Evolutionary conservation across 2,797 vertebrate genomes (phyloP).

Genomic region (Enteromius mattozi): DNA sequence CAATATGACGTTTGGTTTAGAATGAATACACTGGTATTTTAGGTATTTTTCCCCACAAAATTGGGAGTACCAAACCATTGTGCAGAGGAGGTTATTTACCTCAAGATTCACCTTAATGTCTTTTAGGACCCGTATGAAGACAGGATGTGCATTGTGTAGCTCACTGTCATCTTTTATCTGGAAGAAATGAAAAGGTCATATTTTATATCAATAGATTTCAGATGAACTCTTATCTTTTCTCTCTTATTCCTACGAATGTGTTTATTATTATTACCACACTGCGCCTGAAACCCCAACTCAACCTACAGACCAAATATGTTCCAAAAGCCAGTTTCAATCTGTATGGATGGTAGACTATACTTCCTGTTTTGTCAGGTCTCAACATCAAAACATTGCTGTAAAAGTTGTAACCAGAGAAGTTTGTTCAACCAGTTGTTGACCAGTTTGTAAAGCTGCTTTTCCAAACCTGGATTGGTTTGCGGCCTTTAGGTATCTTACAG

Average conservation of each 20-base stretch:
- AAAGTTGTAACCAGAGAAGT: background rate
- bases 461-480: background rate
- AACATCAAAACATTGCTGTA: background rate
- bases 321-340: slow-evolving; percentile 20
- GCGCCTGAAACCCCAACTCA: background rate
- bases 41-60: background rate
- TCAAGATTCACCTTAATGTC: slow-evolving; percentile 47
- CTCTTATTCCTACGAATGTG: background rate
- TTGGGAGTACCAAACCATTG: background rate
- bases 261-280: background rate
- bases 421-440: background rate
- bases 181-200: slow-evolving; percentile 35
- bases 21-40: background rate
- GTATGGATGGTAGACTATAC: background rate
- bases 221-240: too few relatives aligned
- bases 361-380: slow-evolving; percentile 12
- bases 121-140: slow-evolving; percentile 51
- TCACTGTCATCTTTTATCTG: slow-evolving; percentile 27
- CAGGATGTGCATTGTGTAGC: slow-evolving; percentile 45
- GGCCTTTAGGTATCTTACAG: background rate
- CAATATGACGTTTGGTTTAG: background rate
- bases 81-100: slow-evolving; percentile 43
- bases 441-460: background rate
- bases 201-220: background rate
- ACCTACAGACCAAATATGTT: slow-evolving; percentile 32